Evolutionary conservation across 1,140 invertebrate genomes (phyloP).

Genomic region (Drosophila insularis): DNA sequence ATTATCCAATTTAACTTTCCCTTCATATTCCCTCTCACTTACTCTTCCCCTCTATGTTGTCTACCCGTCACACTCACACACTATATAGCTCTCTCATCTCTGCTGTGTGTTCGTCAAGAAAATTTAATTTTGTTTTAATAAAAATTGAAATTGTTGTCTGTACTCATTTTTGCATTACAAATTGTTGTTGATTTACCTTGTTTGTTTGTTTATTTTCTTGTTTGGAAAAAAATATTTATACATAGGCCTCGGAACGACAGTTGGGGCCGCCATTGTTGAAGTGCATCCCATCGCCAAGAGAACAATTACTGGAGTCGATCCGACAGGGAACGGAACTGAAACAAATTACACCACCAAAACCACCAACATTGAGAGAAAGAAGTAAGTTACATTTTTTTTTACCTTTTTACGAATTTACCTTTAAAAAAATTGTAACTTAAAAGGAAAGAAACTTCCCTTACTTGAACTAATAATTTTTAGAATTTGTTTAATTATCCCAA

Average conservation of each 20-base stretch:
- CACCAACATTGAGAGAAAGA: constrained; percentile 66
- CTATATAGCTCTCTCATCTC: neutral
- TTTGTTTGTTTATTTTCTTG: constrained; percentile 7
- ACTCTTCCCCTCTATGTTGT: neutral
- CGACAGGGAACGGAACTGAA: constrained; percentile 89
- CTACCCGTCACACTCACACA: no score
- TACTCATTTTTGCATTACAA: constrained; percentile 1
- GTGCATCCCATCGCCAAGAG: constrained; percentile 89
- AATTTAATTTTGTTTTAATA: constrained; percentile 11
- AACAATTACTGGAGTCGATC: constrained; percentile 94
- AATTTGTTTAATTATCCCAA: no score
- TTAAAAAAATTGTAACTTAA: no score
- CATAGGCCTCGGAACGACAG: constrained; percentile 93
- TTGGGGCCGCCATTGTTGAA: constrained; percentile 88
- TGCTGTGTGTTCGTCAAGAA: neutral
- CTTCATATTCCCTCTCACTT: neutral
- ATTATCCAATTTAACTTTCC: constrained; percentile 26
- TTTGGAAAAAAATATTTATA: neutral
- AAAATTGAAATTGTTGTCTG: constrained; percentile 6
- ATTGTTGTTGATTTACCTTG: constrained; percentile 10
- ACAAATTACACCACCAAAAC: constrained; percentile 83
- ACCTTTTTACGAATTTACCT: no score
- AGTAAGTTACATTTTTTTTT: constrained; percentile 54
- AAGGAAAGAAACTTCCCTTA: no score
- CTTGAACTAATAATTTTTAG: no score